A percentile compares a stretch with the other conserved stretches of the same genome.
Conservation (phyloP, 2,113 vertebrate genomes). For the Protobothrops mucrosquamatus region DNA sequence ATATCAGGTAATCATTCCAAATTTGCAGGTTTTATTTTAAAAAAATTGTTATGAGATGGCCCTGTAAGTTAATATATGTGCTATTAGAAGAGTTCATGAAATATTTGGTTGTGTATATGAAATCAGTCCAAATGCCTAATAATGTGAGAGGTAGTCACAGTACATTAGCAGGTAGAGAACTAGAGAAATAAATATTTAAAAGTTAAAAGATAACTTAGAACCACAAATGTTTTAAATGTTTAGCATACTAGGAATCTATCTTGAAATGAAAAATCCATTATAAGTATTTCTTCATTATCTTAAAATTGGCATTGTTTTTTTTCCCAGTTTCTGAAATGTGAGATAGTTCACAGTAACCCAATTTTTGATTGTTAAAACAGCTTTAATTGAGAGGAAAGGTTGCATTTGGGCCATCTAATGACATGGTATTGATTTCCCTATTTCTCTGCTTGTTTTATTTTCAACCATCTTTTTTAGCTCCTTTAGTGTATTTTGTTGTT, state of each 20-base stretch:
- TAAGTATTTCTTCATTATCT: background rate
- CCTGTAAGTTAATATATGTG: background rate
- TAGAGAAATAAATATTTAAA: background rate
- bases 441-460: background rate
- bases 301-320: background rate
- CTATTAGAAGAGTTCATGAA: background rate
- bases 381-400: background rate
- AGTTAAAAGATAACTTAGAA: background rate
- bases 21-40: background rate
- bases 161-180: too few relatives aligned
- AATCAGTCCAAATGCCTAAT: background rate
- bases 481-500: background rate
- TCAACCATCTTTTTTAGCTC: background rate
- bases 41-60: background rate
- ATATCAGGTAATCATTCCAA: constrained; percentile 80
- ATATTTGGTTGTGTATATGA: background rate
- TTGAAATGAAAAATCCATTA: background rate
- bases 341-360: background rate
- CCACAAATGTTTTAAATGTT: background rate
- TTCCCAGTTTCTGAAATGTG: background rate
- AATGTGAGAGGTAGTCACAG: background rate
- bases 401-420: background rate
- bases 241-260: background rate
- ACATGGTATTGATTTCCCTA: too few relatives aligned
- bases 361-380: background rate